These are phyloP conservation scores for Pherbina coryleti DNA, from an alignment of 2,888 invertebrate genomes.

Conservation along the genomic window DNA sequence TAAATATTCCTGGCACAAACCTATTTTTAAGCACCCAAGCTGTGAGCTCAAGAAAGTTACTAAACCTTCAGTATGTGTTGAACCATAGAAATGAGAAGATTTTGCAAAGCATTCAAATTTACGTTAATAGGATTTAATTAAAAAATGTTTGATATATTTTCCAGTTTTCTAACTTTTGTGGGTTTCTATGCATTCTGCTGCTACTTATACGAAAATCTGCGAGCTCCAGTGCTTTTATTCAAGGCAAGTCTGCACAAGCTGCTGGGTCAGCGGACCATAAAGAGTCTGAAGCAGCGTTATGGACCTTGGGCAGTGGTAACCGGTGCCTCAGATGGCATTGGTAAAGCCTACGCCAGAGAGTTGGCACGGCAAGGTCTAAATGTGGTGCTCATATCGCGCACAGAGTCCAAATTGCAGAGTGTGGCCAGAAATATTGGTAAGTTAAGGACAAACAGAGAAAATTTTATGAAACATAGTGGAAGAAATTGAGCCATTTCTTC, in stretches of 20 bases:
- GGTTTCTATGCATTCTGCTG: conserved; percentile 72
- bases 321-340: conserved; percentile 91
- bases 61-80: no score
- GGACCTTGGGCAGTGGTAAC: conserved; percentile 78
- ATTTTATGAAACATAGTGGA: neutral
- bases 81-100: no score
- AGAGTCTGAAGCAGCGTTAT: conserved; percentile 5
- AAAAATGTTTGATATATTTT: neutral
- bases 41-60: no score
- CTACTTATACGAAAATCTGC: conserved; percentile 73
- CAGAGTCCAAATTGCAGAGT: conserved; percentile 76
- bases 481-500: conserved; percentile 26
- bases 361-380: conserved; percentile 82
- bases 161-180: conserved; percentile 68
- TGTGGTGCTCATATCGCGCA: conserved; percentile 83
- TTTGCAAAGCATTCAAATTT: no score
- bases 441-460: conserved; percentile 42
- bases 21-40: no score
- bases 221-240: conserved; percentile 73
- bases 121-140: no score
- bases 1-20: no score
- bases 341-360: conserved; percentile 85
- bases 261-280: neutral
- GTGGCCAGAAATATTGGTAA: conserved; percentile 81
- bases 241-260: neutral